Base-by-base conservation (phyloP, 2,113 vertebrate species). In the Mandrillus leucophaeus region DNA sequence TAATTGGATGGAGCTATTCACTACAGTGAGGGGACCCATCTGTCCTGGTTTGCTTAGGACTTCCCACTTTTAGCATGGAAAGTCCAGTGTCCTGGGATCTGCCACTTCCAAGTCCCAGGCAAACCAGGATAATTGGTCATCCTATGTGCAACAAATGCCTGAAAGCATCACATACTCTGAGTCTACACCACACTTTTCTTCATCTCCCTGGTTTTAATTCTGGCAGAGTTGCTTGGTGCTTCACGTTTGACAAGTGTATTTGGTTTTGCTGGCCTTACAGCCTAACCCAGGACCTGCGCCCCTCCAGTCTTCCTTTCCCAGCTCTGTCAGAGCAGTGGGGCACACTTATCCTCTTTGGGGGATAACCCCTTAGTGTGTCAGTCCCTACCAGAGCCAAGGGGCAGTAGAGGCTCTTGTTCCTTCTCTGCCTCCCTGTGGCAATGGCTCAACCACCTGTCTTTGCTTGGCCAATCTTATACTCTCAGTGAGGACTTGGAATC, bases 301-400 rank as follows among this genome's bases (percentile, higher is more conserved):
- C 25, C 22, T 23, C 40, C 0, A 0, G 6, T 17, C 57, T 22
- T 32, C 4, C 16, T 27, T 30, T 13, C 25, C 10, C n/a, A 25
- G 10, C 59, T 55, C 40, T 23, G 27, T 70, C 38, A 20, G 18
- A 76, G 48, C 68, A 35, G 45, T 20, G 57, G 38, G 84, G 59
- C 55, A 13, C 66, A 68, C 66, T 35, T 32, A 68, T 68, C 66
- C 32, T 68, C 32, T 68, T 68, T 68, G 66, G 32, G 25, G 66
- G 66, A 68, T 16, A 68, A 18, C 16, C 16, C 66, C 16, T 68
- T 68, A 68, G 66, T 68, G 66, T 68, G 66, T n/a, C 32, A n/a
- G 66, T 68, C 32, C 7, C 66, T 7, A 68, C 66, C 32, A n/a
- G 66, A 68, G 66, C 16, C 32, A 17, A n/a, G 30, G 32, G 66